A percentile compares a stretch with the other conserved stretches of the same genome.
phyloP scores from a whole-genome alignment of 2,797 vertebrate species.

The Nothura maculosa region DNA sequence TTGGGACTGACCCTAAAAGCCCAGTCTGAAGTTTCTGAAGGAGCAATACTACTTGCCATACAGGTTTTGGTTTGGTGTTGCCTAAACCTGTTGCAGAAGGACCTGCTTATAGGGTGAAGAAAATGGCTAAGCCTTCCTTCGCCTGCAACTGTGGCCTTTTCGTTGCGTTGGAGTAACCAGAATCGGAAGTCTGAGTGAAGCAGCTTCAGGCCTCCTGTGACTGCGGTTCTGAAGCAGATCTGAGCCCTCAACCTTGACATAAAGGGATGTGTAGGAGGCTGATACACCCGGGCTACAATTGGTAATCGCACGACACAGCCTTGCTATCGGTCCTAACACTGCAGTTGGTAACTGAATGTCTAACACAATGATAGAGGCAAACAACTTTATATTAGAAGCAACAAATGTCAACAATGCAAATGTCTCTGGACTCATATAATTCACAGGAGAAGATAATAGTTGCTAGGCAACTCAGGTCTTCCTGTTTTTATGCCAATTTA shows the following conservation, averaged over 20 bases:
- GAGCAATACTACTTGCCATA: rapidly evolving
- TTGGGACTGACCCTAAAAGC: not conserved
- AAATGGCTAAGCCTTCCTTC: not conserved
- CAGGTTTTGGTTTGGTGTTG: not conserved
- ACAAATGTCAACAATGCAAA: not conserved
- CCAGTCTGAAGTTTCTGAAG: not conserved
- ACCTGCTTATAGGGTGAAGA: not conserved
- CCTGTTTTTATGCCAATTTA: not conserved
- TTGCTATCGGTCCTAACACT: not conserved
- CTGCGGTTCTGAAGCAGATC: not conserved
- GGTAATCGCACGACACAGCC: not conserved
- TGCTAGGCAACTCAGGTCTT: conserved; percentile 13
- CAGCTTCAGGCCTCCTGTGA: not conserved
- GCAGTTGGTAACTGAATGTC: not conserved
- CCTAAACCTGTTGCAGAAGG: not conserved
- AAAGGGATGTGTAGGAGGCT: not conserved
- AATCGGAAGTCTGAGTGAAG: not conserved
- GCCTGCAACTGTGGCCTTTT: not conserved
- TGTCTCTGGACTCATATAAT: not conserved
- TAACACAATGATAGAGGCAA: not conserved
- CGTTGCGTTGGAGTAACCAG: not conserved
- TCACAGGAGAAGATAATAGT: conserved; percentile 3
- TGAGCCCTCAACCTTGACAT: not conserved
- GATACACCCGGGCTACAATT: not conserved
- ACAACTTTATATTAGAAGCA: not conserved